Evolutionary conservation across 1,140 invertebrate genomes (phyloP).

Genomic region (Drosophila micromelanica): DNA sequence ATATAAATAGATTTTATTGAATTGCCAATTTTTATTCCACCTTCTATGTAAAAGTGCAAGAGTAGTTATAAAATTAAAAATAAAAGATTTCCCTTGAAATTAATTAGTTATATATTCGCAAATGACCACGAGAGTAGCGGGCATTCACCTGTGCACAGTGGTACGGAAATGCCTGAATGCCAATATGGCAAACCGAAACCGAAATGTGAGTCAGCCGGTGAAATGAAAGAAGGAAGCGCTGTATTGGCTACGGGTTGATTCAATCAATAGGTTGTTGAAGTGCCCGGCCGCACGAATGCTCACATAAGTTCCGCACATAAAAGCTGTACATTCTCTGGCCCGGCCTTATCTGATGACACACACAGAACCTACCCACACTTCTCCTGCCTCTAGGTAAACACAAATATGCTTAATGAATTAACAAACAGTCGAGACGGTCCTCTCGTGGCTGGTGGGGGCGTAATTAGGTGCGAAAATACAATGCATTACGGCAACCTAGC

Average conservation of each 20-base stretch:
- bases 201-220: slow-evolving; percentile 15
- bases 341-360: slow-evolving; percentile 16
- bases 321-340: not conserved
- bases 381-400: slow-evolving; percentile 1
- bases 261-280: slow-evolving; percentile 35
- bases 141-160: not conserved
- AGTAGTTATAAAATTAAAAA: too few relatives aligned
- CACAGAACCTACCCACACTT: not conserved
- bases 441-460: not conserved
- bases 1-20: too few relatives aligned
- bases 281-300: slow-evolving; percentile 9
- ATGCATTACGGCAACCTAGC: slow-evolving; percentile 4
- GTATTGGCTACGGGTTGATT: slow-evolving; percentile 20
- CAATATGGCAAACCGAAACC: slow-evolving; percentile 14
- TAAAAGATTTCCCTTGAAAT: too few relatives aligned
- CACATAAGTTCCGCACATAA: slow-evolving; percentile 15
- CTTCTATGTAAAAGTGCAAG: too few relatives aligned
- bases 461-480: slow-evolving; percentile 62
- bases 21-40: too few relatives aligned
- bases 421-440: slow-evolving; percentile 36
- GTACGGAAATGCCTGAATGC: slow-evolving; percentile 29
- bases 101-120: too few relatives aligned
- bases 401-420: slow-evolving; percentile 64
- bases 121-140: not conserved
- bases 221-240: not conserved